Evolutionary conservation across 2,888 invertebrate species (phyloP).

Genomic region (Dryadula phaetusa): DNA sequence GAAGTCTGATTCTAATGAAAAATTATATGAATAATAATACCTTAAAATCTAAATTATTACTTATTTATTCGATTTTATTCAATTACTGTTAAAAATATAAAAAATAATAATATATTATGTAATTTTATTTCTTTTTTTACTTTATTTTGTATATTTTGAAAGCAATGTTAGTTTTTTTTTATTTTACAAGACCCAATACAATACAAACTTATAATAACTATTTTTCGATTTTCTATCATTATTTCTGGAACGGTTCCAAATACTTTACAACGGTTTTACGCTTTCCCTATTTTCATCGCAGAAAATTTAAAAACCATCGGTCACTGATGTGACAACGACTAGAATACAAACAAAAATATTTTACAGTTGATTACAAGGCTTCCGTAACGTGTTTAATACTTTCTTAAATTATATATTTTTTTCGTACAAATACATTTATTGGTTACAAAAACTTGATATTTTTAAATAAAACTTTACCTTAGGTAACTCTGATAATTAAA

Average conservation of each 20-base stretch:
- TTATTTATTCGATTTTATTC: conserved; percentile 24
- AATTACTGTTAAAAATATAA: not conserved
- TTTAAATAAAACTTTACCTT: no score
- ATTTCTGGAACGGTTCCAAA: conserved; percentile 76
- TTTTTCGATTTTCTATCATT: conserved; percentile 76
- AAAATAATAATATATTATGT: not conserved
- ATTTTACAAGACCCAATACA: conserved; percentile 47
- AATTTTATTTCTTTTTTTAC: not conserved
- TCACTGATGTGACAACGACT: conserved; percentile 81
- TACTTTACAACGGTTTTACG: conserved; percentile 77
- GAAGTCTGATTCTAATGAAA: conserved; percentile 44
- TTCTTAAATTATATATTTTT: not conserved
- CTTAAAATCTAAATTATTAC: conserved; percentile 36
- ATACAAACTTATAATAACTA: conserved; percentile 57
- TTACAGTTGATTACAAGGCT: conserved; percentile 80
- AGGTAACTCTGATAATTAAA: no score
- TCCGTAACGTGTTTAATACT: conserved; percentile 40
- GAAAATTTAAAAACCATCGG: conserved; percentile 83
- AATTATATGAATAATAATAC: conserved; percentile 51
- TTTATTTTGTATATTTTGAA: not conserved
- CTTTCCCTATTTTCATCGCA: conserved; percentile 83
- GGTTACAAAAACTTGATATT: no score
- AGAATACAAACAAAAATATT: conserved; percentile 79
- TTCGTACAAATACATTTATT: not conserved
- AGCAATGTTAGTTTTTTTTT: not conserved